Conservation (phyloP, 2,113 vertebrate genomes). For the Urocitellus parryii region DNA sequence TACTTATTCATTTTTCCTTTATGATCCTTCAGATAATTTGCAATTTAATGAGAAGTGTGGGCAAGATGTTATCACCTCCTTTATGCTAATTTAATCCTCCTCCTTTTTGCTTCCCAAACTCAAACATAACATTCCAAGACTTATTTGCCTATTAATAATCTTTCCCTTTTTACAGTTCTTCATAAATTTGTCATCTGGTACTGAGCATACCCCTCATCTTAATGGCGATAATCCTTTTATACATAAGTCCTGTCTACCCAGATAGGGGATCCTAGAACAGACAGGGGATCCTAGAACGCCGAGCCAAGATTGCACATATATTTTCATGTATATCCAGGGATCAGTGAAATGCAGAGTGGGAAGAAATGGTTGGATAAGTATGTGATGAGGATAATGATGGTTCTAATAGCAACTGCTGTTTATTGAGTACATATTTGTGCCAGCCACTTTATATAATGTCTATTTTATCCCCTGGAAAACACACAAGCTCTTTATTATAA, state of each 20-base stretch:
- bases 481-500: not conserved
- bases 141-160: not conserved
- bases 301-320: not conserved
- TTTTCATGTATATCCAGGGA: not conserved
- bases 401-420: not conserved
- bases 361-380: not conserved
- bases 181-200: slow-evolving; percentile 31
- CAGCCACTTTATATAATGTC: not conserved
- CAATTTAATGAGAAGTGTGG: slow-evolving; percentile 32
- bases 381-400: not conserved
- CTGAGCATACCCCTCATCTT: not conserved
- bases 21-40: slow-evolving; percentile 46
- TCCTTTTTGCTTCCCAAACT: slow-evolving; percentile 32
- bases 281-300: too few species aligned
- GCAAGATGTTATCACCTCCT: slow-evolving; percentile 36
- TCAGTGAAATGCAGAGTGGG: not conserved
- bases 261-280: not conserved
- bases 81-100: slow-evolving; percentile 44
- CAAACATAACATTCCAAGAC: slow-evolving; percentile 22
- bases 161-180: slow-evolving; percentile 47
- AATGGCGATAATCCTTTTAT: not conserved
- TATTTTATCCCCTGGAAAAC: not conserved
- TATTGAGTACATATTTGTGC: not conserved
- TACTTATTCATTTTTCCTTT: slow-evolving; percentile 52
- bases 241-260: not conserved